Evolutionary conservation across 2,888 invertebrate species (phyloP), one percentile per base, ranked within the genome.

Genomic region (Noctua janthina): DNA sequence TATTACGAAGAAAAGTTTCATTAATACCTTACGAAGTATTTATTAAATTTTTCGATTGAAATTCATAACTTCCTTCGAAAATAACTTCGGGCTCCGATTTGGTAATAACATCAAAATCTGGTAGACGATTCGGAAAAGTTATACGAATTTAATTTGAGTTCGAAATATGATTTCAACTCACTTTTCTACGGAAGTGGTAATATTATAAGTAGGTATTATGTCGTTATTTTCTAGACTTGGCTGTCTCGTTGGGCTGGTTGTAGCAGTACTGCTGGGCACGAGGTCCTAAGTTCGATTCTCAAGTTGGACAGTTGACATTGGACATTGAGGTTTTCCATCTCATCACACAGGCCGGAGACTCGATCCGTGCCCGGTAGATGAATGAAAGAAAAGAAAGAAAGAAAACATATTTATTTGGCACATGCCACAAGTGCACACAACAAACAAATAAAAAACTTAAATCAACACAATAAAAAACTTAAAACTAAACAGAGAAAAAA

Each of bases 91-190:
- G 39, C 70, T 79, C 62, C 23, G 66, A 67, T 67, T 39, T 68
- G 66, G 59, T 71, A 62, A 56, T 77, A 68, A 54, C 73, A 62
- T 75, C 68, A 72, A 70, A 73, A 70, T 43, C 66, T 51, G 43
- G 54, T 68, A 46, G 64, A 64, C 8, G 23, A 79, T 73, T 77
- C 17, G 56, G 70, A 69, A 79, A 89, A 89, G 76, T 88, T 88
- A 49, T 67, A 67, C 23, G 62, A 83, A 77, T 86, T 80, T 71
- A 82, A 76, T 80, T 79, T n/a, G 35, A 69, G 35, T 75, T 88
- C 56, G 11, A 49, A 78, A 73, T 46, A 29, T 35, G 68, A 82
- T 75, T 86, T 64, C 17, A 17, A 59, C 17, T 51, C 13, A 13
- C 15, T 54, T n/a, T 56, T 56, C 23, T 64, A 56, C 62, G 4